Conservation (phyloP, 2,113 vertebrate species). For the Phrynocephalus versicolor region DNA sequence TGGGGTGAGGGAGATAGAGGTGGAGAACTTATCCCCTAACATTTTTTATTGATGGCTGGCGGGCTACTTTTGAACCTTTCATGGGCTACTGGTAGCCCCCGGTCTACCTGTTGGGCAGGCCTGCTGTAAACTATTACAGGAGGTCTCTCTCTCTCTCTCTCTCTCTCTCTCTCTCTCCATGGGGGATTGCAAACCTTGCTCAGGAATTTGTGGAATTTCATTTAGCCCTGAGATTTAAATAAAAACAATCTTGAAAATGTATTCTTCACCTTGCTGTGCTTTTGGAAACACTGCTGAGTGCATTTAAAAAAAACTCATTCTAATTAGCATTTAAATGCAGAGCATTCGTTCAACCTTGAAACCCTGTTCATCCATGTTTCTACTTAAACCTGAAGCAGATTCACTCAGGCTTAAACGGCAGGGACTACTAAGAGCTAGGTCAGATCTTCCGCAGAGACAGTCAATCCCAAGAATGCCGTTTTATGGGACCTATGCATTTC, state of each 20-base stretch:
- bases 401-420: slow-evolving; percentile 56
- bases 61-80: too few species aligned
- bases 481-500: slow-evolving; percentile 5
- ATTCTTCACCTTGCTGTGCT: not conserved
- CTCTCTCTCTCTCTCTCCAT: too few species aligned
- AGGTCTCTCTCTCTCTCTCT: too few species aligned
- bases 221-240: not conserved
- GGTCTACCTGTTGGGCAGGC: too few species aligned
- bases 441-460: slow-evolving; percentile 31
- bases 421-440: slow-evolving; percentile 52
- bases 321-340: not conserved
- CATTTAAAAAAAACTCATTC: not conserved
- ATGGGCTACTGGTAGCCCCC: too few species aligned
- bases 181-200: not conserved
- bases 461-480: slow-evolving; percentile 22
- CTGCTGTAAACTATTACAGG: too few species aligned
- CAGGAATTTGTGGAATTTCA: not conserved
- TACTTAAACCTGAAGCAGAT: slow-evolving; percentile 21
- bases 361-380: slow-evolving; percentile 12
- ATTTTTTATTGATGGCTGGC: too few species aligned
- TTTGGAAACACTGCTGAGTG: not conserved
- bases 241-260: not conserved
- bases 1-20: too few species aligned
- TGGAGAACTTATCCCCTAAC: too few species aligned
- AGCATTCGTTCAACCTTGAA: slow-evolving; percentile 13